Evolutionary conservation across 2,888 invertebrate genomes (phyloP), one percentile per base, ranked within the genome.

Genomic region (Limnephilus marmoratus): DNA sequence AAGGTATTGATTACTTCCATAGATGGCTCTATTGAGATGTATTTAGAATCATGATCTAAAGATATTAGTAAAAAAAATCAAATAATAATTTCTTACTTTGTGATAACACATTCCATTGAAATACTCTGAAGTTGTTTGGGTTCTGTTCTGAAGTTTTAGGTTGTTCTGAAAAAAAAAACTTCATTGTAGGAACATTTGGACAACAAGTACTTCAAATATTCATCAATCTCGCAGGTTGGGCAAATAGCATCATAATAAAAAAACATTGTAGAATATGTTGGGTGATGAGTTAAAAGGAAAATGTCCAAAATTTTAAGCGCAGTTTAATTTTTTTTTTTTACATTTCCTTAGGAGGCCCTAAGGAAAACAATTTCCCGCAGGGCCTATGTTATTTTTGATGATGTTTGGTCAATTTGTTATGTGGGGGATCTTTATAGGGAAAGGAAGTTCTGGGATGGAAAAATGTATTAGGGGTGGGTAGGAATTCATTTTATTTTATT

Each of bases 61-160:
- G 24, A 68, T 24, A 24, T 45, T 41, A 24, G 24, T 7, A 1
- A 53, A 53, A 15, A 53, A 53, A 53, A 53, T 0, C 3, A 13
- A 53, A 41, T 41, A 53, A 18, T 68, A n/a, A 41, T n/a, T 41
- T 45, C 95, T 95, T 95, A 97, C 97, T 97, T 96, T 97, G 97
- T 29, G 97, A 97, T 86, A 97, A 95, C 93, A 97, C 96, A 94
- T 97, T 97, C 97, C 97, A 97, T 94, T 97, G 97, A 93, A 97
- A 95, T 90, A 97, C 95, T 82, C 92, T 85, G 45, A 91, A 85
- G 29, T 88, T 87, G 18, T 53, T 83, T 68, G 88, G 37, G 83
- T 88, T 83, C 31, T n/a, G 45, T 5, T 82, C 89, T 29, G 68
- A 11, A 24, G 68, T n/a, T 68, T 53, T 29, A 24, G 24, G 85